These are phyloP conservation scores for Tryphoninae sp. DNA, from an alignment of 2,888 invertebrate species.

Conservation along the genomic window DNA sequence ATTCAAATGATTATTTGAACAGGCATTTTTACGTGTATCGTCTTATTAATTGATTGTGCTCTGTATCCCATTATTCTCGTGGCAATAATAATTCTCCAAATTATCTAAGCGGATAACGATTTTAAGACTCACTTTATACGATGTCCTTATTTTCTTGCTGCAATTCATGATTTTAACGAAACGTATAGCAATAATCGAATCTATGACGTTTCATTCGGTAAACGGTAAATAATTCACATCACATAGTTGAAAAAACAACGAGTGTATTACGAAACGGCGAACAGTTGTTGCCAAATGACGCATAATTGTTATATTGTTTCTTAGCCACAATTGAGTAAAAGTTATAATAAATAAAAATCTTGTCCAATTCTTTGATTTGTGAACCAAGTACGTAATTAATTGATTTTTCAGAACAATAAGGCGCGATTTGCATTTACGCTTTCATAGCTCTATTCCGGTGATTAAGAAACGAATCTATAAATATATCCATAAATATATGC, in stretches of 20 bases:
- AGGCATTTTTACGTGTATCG: constrained; percentile 18
- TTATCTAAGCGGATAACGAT: constrained; percentile 17
- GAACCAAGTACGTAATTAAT: neutral
- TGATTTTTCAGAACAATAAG: constrained; percentile 18
- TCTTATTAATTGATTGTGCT: constrained; percentile 34
- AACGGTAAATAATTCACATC: neutral
- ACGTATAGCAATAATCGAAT: constrained; percentile 9
- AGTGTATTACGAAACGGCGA: neutral
- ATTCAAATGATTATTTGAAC: constrained; percentile 29
- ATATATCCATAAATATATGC: constrained; percentile 23
- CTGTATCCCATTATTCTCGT: constrained; percentile 25
- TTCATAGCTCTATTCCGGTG: constrained; percentile 20
- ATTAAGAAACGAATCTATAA: constrained; percentile 19
- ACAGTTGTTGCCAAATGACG: neutral
- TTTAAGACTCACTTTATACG: neutral
- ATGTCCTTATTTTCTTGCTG: neutral
- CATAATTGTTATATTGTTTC: neutral
- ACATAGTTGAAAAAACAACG: neutral
- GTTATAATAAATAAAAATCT: neutral
- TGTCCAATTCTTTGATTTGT: neutral
- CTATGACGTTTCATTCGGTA: neutral
- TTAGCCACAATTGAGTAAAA: neutral
- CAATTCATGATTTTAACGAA: constrained; percentile 28
- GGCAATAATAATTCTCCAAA: constrained; percentile 25
- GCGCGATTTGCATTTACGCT: constrained; percentile 33